Base-by-base conservation (phyloP, 2,888 invertebrate genomes). In the Heliconius charithonia region DNA sequence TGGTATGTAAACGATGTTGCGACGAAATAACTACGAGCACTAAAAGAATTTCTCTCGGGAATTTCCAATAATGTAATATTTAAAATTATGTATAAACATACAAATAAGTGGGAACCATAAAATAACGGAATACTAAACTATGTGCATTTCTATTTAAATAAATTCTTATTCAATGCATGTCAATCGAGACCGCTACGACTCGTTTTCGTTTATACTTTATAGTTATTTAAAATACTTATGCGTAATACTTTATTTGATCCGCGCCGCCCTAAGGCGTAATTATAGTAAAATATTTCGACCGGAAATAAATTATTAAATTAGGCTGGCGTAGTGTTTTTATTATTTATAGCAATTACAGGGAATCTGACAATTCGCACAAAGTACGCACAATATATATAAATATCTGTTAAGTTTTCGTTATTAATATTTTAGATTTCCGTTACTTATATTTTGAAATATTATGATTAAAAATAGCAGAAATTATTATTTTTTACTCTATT, bases 151-250 rank as follows among this genome's bases (percentile, higher is more conserved):
- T 79, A 81, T 80, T 81, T 80, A 79, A 80, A 80, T 81, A 79
- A 80, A 81, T 82, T 81, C 76, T 71, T 79, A 81, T 80, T 82
- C 81, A 79, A 79, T 78, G 79, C 82, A 78, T 79, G 81, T 82
- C 80, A 82, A 81, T 80, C 70, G 81, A 80, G 67, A 77, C 81
- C 78, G 80, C 80, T 79, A 76, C 71, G 81, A 79, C 80, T 79
- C 67, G 81, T 82, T 80, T 80, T 79, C 76, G 80, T 79, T 79
- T 81, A 78, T 78, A 78, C 79, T 78, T 80, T 79, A 78, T 80
- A 82, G 77, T 79, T 75, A 79, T 79, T 82, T 81, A 76, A 81
- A 82, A 79, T 80, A 81, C 72, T 65, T 76, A 78, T 75, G 79
- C 80, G 79, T 72, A 79, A 79, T 78, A 78, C 75, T 79, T 76